Evolutionary conservation across 1,140 invertebrate species (phyloP), one percentile per base, ranked within the genome.

Genomic region (Radopholus similis): DNA sequence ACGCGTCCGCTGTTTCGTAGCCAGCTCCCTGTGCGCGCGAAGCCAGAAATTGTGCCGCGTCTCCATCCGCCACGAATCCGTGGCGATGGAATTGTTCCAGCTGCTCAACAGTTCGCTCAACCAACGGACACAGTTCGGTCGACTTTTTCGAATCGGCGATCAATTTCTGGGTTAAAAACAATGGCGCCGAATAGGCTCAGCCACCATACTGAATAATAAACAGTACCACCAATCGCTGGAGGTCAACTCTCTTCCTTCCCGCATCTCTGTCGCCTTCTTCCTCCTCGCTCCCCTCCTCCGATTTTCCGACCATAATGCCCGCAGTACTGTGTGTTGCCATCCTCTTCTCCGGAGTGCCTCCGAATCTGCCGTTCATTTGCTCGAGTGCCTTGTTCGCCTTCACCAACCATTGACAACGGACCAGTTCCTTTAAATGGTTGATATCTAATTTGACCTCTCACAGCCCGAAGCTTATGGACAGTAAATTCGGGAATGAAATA

Each of bases 371-470:
- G 40, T 13, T 62, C 49, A 47, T 42, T 47, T 62, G 40, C 37
- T 18, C 49, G 38, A 0, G 28, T 11, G 4, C 54, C 30, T 42
- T 65, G 26, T 18, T 73, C 30, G 68, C 68, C 6, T 66, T 70
- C 13, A 62, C 15, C 37, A 70, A 23, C 68, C 68, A 70, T 30
- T 73, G 53, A 15, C 44, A 71, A 0, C 68, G 55, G 4, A 34
- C 68, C 13, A 71, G 37, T 37, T 73, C 38, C 58, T 62, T 35
- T 38, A 0, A 15, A 32, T 4, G 23, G 26, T 38, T 21, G 38
- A 6, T 6, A 51, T 51, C 30, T 51, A 11, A 23, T 26, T 21
- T 26, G 18, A 18, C 30, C 21, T 9, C n/a, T n/a, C n/a, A n/a
- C n/a, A n/a, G n/a, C n/a, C n/a, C n/a, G n/a, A n/a, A n/a, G n/a